phyloP scores from a whole-genome alignment of 1,140 invertebrate species.

The Saccostrea echinata region DNA sequence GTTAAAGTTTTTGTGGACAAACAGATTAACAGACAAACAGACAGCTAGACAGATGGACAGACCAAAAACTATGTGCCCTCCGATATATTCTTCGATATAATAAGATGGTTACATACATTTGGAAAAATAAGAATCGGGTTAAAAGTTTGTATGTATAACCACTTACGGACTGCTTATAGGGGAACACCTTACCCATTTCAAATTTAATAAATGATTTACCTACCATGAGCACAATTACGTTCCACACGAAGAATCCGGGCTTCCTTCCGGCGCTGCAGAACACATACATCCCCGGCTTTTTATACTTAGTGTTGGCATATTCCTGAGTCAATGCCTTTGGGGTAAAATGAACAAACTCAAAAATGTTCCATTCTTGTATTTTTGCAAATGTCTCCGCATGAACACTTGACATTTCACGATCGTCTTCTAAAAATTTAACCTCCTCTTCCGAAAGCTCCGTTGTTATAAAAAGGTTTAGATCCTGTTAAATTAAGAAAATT shows the following conservation, averaged over 20 bases:
- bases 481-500: constrained; percentile 56
- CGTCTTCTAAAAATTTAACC: constrained; percentile 69
- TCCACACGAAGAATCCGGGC: constrained; percentile 70
- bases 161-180: no score
- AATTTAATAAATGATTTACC: no score
- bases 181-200: no score
- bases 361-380: constrained; percentile 71
- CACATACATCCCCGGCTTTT: constrained; percentile 63
- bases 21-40: no score
- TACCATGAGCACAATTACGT: constrained; percentile 70
- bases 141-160: no score
- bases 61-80: no score
- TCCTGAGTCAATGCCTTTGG: constrained; percentile 62
- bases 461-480: constrained; percentile 71
- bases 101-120: no score
- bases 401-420: constrained; percentile 63
- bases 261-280: constrained; percentile 63
- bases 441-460: constrained; percentile 63
- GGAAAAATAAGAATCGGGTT: no score
- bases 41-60: no score
- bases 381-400: constrained; percentile 69
- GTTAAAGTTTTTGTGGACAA: no score
- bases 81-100: no score
- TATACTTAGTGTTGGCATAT: constrained; percentile 62
- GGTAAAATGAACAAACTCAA: constrained; percentile 66